Evolutionary conservation across 2,797 vertebrate genomes (phyloP).

Genomic region (Arctocebus calabarensis): DNA sequence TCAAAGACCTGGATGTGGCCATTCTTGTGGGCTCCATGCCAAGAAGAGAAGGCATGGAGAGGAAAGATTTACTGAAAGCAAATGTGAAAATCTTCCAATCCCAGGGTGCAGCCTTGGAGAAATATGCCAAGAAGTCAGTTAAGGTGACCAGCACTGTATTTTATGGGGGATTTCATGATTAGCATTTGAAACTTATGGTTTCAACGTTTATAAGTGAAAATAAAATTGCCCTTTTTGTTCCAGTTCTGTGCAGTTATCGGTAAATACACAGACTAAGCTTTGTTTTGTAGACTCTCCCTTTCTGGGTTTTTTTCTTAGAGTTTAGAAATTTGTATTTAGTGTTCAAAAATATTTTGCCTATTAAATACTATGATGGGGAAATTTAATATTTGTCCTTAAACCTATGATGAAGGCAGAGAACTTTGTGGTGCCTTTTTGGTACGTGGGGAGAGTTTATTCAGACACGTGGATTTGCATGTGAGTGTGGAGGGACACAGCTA

Average conservation of each 20-base stretch:
- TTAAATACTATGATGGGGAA: background rate
- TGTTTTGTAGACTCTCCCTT: conserved; percentile 23
- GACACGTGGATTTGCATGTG: background rate
- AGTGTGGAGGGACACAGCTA: background rate
- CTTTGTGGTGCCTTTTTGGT: conserved; percentile 14
- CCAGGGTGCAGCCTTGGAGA: conserved; percentile 95
- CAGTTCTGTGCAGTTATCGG: background rate
- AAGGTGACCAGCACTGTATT: conserved; percentile 90
- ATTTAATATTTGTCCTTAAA: conserved; percentile 34
- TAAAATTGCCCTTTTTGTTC: background rate
- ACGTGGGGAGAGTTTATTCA: background rate
- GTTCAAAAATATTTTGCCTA: conserved; percentile 18
- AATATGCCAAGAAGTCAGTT: conserved; percentile 96
- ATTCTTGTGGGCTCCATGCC: conserved; percentile 98
- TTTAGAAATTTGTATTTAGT: conserved; percentile 19
- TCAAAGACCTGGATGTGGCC: conserved; percentile 95
- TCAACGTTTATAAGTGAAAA: conserved; percentile 30
- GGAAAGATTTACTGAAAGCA: conserved; percentile 97
- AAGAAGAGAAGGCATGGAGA: conserved; percentile 97
- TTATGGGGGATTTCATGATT: background rate
- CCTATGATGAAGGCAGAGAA: background rate
- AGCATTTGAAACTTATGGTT: background rate
- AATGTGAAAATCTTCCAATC: conserved; percentile 97
- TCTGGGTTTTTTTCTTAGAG: background rate
- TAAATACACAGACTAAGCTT: background rate